Conservation (phyloP, 2,113 vertebrate genomes). For the Plecotus auritus region DNA sequence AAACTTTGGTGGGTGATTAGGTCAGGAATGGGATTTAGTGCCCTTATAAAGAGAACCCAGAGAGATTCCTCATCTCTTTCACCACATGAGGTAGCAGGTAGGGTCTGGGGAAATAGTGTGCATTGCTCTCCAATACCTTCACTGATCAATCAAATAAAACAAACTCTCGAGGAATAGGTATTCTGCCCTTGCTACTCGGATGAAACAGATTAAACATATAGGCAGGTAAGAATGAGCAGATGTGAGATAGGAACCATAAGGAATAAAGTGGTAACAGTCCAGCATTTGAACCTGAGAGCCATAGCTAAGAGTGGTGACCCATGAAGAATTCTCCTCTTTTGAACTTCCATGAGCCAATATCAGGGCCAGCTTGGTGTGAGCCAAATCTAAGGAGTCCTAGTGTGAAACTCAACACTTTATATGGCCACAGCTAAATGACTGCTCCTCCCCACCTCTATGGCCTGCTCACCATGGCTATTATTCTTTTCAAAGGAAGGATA, state of each 20-base stretch:
- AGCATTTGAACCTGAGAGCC: not conserved
- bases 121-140: not conserved
- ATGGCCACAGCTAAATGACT: not conserved
- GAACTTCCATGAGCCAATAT: not conserved
- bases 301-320: not conserved
- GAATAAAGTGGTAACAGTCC: not conserved
- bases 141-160: not conserved
- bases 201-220: not conserved
- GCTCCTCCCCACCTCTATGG: not conserved
- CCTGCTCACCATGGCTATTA: not conserved
- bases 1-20: not conserved
- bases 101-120: not conserved
- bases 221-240: not conserved
- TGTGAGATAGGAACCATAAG: not conserved
- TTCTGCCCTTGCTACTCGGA: not conserved
- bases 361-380: not conserved
- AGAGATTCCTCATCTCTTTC: not conserved
- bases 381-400: not conserved
- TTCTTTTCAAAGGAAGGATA: slow-evolving; percentile 13
- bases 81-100: too few species aligned
- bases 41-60: not conserved
- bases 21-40: not conserved
- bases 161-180: not conserved
- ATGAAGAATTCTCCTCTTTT: not conserved
- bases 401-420: slow-evolving; percentile 14